Evolutionary conservation across 2,888 invertebrate species (phyloP).

Genomic region (Parnassius apollo): DNA sequence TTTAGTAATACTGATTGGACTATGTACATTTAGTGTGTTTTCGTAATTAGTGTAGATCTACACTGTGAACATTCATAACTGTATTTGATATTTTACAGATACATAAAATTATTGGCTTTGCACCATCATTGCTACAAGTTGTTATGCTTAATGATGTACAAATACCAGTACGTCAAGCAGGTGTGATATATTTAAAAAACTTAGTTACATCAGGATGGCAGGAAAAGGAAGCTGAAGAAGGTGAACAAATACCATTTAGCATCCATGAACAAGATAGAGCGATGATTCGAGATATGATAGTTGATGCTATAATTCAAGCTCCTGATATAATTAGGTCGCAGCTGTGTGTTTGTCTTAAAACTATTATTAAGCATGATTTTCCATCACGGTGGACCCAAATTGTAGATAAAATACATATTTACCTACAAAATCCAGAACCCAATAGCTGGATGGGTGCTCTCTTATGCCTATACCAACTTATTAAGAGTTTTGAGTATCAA

Average conservation of each 20-base stretch:
- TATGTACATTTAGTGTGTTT: no score
- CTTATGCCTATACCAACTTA: conserved; percentile 94
- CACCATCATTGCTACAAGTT: conserved; percentile 95
- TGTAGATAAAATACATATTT: conserved; percentile 96
- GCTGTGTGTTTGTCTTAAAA: conserved; percentile 94
- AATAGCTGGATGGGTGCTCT: conserved; percentile 95
- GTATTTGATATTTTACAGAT: conserved; percentile 51
- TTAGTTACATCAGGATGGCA: conserved; percentile 94
- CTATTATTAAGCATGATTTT: conserved; percentile 97
- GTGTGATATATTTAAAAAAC: conserved; percentile 98
- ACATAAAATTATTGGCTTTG: conserved; percentile 94
- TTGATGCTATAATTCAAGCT: conserved; percentile 97
- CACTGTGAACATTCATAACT: no score
- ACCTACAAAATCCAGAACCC: conserved; percentile 94
- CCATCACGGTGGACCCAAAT: conserved; percentile 97
- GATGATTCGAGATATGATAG: conserved; percentile 94
- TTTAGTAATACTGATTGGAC: no score
- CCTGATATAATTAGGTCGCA: conserved; percentile 95
- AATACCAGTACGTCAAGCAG: conserved; percentile 96
- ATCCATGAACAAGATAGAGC: conserved; percentile 98
- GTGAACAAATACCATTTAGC: conserved; percentile 88
- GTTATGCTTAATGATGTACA: conserved; percentile 95
- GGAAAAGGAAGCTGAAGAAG: conserved; percentile 88
- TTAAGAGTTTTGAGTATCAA: conserved; percentile 96
- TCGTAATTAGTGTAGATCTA: no score